These are phyloP conservation scores for Athrips mouffetella DNA, from an alignment of 2,888 invertebrate genomes.

Conservation along the genomic window DNA sequence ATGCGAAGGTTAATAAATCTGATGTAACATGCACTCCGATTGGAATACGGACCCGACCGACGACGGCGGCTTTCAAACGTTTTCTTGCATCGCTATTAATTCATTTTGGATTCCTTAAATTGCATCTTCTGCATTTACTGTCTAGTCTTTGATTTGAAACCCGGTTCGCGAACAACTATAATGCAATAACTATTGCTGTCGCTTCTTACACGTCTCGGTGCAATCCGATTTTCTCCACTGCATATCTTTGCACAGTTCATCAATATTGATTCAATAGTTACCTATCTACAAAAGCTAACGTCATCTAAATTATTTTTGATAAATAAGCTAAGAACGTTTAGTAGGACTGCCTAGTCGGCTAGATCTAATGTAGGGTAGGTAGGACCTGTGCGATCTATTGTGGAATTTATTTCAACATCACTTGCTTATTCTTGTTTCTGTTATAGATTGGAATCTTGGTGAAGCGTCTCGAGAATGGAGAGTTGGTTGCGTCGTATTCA, in stretches of 20 bases:
- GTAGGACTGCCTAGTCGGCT: conserved; percentile 8
- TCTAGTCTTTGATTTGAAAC: not conserved
- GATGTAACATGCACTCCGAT: conserved; percentile 14
- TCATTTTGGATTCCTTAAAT: conserved; percentile 5
- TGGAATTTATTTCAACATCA: conserved; percentile 8
- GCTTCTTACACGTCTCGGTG: not conserved
- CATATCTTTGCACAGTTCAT: conserved; percentile 10
- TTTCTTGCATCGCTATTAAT: not conserved
- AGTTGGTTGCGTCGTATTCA: conserved; percentile 6
- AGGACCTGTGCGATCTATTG: conserved; percentile 8
- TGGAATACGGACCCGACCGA: conserved; percentile 3
- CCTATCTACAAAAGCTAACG: not conserved
- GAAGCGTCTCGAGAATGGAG: conserved; percentile 9
- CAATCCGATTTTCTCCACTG: conserved; percentile 8
- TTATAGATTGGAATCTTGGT: conserved; percentile 5
- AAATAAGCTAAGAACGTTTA: not conserved
- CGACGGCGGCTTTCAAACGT: conserved; percentile 13
- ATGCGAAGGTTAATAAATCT: conserved; percentile 19
- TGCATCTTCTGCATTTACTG: not conserved
- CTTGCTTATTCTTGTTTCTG: conserved; percentile 10
- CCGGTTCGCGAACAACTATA: not conserved
- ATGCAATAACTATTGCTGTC: not conserved
- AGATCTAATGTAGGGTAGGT: conserved; percentile 10
- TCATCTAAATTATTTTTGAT: conserved; percentile 8
- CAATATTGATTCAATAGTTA: conserved; percentile 13